Conservation (phyloP, 1,140 invertebrate genomes). For the Brachionus plicatilis region DNA sequence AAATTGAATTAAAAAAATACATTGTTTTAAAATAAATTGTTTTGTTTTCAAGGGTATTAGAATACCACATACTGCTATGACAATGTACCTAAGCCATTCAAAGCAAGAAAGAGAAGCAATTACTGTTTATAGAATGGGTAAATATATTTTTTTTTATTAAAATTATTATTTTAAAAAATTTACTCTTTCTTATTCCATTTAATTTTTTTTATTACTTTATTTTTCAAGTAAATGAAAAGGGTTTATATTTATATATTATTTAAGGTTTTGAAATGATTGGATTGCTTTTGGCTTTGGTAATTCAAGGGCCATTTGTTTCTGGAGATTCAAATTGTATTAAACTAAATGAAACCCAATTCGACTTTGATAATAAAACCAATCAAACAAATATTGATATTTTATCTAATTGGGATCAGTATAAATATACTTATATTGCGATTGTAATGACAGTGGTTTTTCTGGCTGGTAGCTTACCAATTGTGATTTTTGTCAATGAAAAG, state of each 20-base stretch:
- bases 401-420: conserved; percentile 4
- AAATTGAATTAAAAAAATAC: not conserved
- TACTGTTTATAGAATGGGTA: conserved; percentile 36
- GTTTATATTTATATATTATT: not conserved
- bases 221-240: not conserved
- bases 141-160: too few species aligned
- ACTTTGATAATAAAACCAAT: not conserved
- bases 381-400: not conserved
- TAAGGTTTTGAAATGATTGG: conserved; percentile 34
- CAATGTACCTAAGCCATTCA: conserved; percentile 7
- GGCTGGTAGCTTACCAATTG: not conserved
- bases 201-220: not conserved
- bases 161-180: too few species aligned
- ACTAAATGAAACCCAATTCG: not conserved
- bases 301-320: conserved; percentile 33
- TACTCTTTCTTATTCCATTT: too few species aligned
- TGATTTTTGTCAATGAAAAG: conserved; percentile 29
- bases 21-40: not conserved
- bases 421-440: conserved; percentile 17
- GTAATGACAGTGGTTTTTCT: conserved; percentile 22
- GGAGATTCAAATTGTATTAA: not conserved
- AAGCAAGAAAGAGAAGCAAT: conserved; percentile 11
- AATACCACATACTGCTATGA: conserved; percentile 40
- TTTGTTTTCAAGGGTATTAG: conserved; percentile 7
- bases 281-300: not conserved